phyloP scores from a whole-genome alignment of 1,140 invertebrate species.

The Amphibalanus amphitrite region DNA sequence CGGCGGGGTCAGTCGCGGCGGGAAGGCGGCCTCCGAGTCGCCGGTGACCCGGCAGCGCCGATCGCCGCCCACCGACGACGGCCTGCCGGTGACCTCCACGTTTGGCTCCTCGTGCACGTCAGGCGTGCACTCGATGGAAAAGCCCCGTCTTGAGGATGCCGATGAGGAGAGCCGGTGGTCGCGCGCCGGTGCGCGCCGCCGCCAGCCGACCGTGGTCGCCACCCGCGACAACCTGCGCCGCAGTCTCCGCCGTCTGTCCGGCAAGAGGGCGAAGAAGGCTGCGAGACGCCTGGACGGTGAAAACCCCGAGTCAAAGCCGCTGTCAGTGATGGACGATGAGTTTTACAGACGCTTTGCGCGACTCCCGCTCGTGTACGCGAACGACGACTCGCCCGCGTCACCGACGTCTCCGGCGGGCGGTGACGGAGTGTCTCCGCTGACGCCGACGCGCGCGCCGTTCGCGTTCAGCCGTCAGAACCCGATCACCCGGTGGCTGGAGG shows the following conservation, averaged over 20 bases:
- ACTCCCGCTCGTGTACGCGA: no score
- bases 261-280: background rate
- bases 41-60: no score
- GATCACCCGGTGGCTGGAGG: background rate
- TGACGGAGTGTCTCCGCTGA: no score
- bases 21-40: no score
- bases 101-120: constrained; percentile 3
- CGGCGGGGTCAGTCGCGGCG: no score
- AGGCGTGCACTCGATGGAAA: background rate
- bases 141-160: background rate
- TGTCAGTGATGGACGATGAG: no score
- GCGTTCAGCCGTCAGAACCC: background rate
- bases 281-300: background rate
- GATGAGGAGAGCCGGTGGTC: background rate
- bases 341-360: no score
- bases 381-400: no score
- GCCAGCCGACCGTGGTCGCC: background rate
- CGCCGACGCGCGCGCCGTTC: background rate
- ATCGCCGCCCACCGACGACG: background rate
- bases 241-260: background rate
- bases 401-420: no score
- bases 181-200: background rate
- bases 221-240: background rate
- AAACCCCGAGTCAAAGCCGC: no score
- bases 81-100: background rate